Conservation (phyloP, 1,140 invertebrate genomes). For the Wasmannia auropunctata region DNA sequence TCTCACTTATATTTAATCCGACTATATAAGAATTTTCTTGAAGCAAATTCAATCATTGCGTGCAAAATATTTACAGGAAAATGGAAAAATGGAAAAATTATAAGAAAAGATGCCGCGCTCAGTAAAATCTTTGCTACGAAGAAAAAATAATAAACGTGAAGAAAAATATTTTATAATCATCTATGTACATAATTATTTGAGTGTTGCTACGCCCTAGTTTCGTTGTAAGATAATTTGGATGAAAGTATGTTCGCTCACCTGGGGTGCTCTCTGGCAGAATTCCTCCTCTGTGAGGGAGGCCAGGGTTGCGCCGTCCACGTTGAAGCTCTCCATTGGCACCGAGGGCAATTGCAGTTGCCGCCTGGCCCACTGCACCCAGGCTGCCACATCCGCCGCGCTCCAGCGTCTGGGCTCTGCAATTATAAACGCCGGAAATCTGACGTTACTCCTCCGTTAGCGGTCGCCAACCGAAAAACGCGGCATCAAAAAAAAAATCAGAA, state of each 20-base stretch:
- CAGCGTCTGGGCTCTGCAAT: constrained; percentile 93
- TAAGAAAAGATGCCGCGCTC: background rate
- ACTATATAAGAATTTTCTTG: background rate
- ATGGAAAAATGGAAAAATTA: background rate
- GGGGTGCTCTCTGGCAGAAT: constrained; percentile 92
- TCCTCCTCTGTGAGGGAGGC: constrained; percentile 93
- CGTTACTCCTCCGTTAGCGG: constrained; percentile 18
- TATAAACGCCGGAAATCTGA: constrained; percentile 56
- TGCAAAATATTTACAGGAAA: background rate
- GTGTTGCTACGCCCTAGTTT: background rate
- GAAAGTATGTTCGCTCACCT: constrained; percentile 86
- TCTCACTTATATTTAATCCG: background rate
- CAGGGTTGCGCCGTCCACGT: constrained; percentile 91
- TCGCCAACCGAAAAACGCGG: background rate
- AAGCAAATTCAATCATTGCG: background rate
- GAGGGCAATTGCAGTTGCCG: constrained; percentile 90
- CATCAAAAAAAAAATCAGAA: background rate
- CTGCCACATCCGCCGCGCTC: constrained; percentile 92
- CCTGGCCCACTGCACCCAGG: constrained; percentile 94
- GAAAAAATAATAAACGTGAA: background rate
- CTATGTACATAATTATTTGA: background rate
- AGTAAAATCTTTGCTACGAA: background rate
- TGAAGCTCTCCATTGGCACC: constrained; percentile 90
- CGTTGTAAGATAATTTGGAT: background rate
- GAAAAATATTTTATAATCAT: background rate